Conservation (phyloP, 1,140 invertebrate genomes). For the Drosophila burlai region DNA sequence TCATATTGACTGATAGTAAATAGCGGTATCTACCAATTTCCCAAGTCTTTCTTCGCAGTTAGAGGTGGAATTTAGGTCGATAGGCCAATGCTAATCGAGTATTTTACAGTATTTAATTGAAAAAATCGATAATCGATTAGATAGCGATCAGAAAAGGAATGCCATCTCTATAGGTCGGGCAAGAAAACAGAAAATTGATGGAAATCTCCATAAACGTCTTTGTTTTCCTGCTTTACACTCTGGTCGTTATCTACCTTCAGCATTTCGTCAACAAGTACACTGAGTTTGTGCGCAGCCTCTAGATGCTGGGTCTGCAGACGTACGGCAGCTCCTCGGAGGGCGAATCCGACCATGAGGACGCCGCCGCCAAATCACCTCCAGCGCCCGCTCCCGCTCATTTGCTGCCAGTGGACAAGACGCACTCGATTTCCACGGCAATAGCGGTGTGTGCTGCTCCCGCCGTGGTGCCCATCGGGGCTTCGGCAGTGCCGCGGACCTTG, state of each 20-base stretch:
- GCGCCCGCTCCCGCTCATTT: conserved; percentile 85
- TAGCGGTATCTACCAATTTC: not conserved
- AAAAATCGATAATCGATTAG: not conserved
- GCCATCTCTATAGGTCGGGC: conserved; percentile 17
- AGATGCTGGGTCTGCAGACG: conserved; percentile 74
- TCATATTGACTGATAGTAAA: not conserved
- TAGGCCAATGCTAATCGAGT: not conserved
- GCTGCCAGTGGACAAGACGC: conserved; percentile 82
- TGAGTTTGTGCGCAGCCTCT: conserved; percentile 57
- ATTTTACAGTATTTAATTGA: no score
- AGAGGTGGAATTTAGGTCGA: not conserved
- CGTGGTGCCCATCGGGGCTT: conserved; percentile 89
- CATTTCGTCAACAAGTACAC: conserved; percentile 74
- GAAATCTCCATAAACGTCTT: conserved; percentile 78
- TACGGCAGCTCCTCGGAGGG: conserved; percentile 76
- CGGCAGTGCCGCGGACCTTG: conserved; percentile 87
- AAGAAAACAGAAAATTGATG: conserved; percentile 55
- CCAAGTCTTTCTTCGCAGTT: not conserved
- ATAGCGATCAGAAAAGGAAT: not conserved
- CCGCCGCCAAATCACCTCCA: conserved; percentile 12
- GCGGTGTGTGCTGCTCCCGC: conserved; percentile 92
- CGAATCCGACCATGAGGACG: conserved; percentile 68
- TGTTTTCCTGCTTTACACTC: conserved; percentile 70
- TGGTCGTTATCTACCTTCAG: conserved; percentile 68
- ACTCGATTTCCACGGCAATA: conserved; percentile 87